A percentile compares a stretch with the other conserved stretches of the same genome.
Evolutionary conservation across 2,797 vertebrate species (phyloP).

Genomic region (Paguma larvata): DNA sequence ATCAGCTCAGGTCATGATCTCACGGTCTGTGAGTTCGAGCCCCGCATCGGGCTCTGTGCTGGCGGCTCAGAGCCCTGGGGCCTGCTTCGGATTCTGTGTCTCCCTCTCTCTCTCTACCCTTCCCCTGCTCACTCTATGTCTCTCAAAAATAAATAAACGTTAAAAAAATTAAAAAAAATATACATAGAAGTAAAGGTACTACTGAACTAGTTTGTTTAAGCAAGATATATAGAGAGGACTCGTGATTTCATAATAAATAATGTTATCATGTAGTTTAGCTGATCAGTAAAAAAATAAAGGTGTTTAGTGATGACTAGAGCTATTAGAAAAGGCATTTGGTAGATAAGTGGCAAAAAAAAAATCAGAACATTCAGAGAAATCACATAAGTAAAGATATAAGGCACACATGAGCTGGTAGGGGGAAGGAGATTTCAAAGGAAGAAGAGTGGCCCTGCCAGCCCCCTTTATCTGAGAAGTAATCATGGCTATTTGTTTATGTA

Average conservation of each 20-base stretch:
- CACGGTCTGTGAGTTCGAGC: no score
- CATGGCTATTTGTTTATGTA: not conserved
- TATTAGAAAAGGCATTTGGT: not conserved
- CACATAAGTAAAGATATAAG: not conserved
- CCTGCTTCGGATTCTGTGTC: no score
- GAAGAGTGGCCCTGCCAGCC: not conserved
- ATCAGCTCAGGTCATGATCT: no score
- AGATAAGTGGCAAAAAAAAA: not conserved
- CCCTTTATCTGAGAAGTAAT: not conserved
- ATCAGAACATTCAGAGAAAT: not conserved
- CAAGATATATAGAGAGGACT: not conserved
- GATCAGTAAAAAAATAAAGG: not conserved
- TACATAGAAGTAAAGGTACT: not conserved
- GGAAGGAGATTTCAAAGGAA: not conserved
- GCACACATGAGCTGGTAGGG: not conserved
- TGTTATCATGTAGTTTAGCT: not conserved
- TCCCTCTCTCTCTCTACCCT: no score
- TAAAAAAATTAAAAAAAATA: no score
- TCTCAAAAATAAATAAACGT: no score
- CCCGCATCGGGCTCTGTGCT: no score
- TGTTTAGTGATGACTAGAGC: not conserved
- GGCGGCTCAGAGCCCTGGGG: no score
- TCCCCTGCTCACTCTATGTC: no score
- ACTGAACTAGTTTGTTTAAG: not conserved
- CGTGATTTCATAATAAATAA: constrained; percentile 12